Conservation (phyloP, 2,888 invertebrate genomes). For the Odontocerum albicorne region DNA sequence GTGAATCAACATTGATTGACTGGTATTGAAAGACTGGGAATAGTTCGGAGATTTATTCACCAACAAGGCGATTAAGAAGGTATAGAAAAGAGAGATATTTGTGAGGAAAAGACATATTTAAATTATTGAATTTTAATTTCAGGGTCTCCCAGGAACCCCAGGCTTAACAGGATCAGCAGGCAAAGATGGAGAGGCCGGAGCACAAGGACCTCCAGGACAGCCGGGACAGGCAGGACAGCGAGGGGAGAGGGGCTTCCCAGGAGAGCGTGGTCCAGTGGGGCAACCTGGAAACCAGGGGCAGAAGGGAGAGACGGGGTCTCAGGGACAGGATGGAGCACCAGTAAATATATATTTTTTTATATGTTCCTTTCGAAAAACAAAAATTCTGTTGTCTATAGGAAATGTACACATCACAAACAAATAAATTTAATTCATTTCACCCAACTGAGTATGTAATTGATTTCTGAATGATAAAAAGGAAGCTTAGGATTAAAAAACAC, state of each 20-base stretch:
- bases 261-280: conserved; percentile 73
- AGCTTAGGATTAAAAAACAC: too few relatives aligned
- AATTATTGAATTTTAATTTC: conserved; percentile 17
- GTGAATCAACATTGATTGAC: not conserved
- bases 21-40: too few relatives aligned
- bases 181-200: conserved; percentile 78
- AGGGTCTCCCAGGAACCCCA: conserved; percentile 74
- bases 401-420: too few relatives aligned
- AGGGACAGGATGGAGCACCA: conserved; percentile 69
- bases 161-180: conserved; percentile 74
- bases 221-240: conserved; percentile 63
- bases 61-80: too few relatives aligned
- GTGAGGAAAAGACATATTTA: not conserved
- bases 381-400: too few relatives aligned
- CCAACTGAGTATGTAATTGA: too few relatives aligned
- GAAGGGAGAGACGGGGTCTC: conserved; percentile 66
- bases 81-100: too few relatives aligned
- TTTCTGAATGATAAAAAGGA: too few relatives aligned
- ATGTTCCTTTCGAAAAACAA: too few relatives aligned
- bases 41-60: too few relatives aligned
- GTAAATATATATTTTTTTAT: too few relatives aligned
- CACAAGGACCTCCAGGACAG: conserved; percentile 66
- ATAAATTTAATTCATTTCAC: too few relatives aligned
- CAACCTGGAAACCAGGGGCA: conserved; percentile 65
- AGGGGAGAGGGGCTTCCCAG: conserved; percentile 72